These are phyloP conservation scores for Echinops telfairi DNA, from an alignment of 2,113 vertebrate genomes.

Conservation along the genomic window DNA sequence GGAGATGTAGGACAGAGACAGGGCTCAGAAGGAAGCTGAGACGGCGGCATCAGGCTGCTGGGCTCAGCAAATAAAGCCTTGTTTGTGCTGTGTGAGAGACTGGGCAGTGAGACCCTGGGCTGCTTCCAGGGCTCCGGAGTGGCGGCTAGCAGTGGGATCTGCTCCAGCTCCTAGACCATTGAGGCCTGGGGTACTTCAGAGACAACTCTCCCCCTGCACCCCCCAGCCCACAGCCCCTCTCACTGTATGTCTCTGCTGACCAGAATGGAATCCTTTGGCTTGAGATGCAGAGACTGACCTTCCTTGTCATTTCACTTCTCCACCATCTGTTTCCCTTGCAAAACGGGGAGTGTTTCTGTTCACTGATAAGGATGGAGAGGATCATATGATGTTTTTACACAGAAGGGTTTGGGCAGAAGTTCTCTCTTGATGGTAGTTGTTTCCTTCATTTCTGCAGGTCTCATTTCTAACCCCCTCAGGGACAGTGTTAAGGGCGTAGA, in stretches of 20 bases:
- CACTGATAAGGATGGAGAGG: not conserved
- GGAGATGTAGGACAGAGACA: constrained; percentile 76
- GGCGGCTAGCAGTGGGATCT: not conserved
- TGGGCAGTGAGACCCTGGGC: not conserved
- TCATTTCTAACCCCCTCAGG: not conserved
- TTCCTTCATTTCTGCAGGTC: not conserved
- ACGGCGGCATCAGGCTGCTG: constrained; percentile 43
- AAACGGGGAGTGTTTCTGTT: not conserved
- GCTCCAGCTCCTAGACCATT: not conserved
- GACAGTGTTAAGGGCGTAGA: not conserved
- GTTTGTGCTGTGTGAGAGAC: not conserved
- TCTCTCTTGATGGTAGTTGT: not conserved
- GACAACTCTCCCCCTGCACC: not conserved
- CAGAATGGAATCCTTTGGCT: not conserved
- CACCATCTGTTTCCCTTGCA: not conserved
- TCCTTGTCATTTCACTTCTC: not conserved
- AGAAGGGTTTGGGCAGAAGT: not conserved
- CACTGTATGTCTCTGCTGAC: not conserved
- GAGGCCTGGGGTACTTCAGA: not conserved
- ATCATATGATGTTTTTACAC: not conserved
- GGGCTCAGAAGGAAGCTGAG: constrained; percentile 70
- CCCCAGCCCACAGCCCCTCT: too few species aligned
- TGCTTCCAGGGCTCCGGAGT: not conserved
- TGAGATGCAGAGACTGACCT: not conserved
- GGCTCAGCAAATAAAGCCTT: not conserved